Evolutionary conservation across 2,797 vertebrate species (phyloP), one percentile per base, ranked within the genome.

Genomic region (Fratercula arctica): DNA sequence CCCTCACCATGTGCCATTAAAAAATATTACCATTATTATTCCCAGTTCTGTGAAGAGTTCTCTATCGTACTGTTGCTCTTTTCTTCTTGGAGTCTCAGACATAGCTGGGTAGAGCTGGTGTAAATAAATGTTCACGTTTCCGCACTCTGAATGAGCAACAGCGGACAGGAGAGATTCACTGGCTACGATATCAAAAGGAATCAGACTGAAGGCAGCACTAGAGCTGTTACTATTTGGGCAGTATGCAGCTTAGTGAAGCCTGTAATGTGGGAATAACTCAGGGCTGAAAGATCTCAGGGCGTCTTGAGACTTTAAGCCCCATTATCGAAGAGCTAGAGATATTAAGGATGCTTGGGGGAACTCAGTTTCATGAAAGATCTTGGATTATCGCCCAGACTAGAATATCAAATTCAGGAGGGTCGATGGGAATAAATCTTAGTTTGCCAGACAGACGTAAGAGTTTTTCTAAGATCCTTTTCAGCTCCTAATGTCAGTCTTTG

Each of bases 391-490:
- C 76, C 84, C 66, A 88, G 50, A 50, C 46, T 50, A 73, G 66
- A 86, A n/a, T 90, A 94, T 75, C 61, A 91, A 43, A 12, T 69
- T 91, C 72, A 87, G 72, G 18, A 83, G 24, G 56, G 51, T 67
- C 0, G 1, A 61, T 29, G 50, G 33, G 75, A 83, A 93, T 90
- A 94, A 93, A 85, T 77, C 37, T 79, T 43, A 90, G 37, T 85
- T 93, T 94, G 17, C 46, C 64, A 92, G 78, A 68, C 21, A 87
- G 74, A 81, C 66, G 29, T 70, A 96, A 92, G 51, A 78, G 57
- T 25, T 82, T 95, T 95, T 90, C 57, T 68, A 75, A 85, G 75
- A 92, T 75, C 13, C 15, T 64, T 93, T 96, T 74, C 31, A 91
- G 85, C 41, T 92, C 50, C 39, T 79, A 73, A 54, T 76, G 46